A percentile compares a stretch with the other conserved stretches of the same genome.
These are phyloP conservation scores for Paracyclopina nana DNA, from an alignment of 1,140 invertebrate genomes.

Conservation along the genomic window DNA sequence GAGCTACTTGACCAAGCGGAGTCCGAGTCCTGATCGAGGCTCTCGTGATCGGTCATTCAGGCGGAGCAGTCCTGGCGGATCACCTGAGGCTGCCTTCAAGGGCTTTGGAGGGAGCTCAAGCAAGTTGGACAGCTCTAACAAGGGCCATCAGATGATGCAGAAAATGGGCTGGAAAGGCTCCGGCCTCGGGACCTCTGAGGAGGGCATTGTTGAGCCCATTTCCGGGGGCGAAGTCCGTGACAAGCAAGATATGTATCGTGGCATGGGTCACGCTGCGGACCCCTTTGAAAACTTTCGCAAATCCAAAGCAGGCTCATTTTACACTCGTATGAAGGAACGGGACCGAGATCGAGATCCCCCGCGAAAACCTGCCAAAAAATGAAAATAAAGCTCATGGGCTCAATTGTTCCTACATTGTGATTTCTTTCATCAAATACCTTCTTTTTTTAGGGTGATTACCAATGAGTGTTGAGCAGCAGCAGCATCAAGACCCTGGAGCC, in stretches of 20 bases:
- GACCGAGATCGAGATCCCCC: too few relatives aligned
- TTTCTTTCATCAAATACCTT: too few relatives aligned
- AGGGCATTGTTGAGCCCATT: slow-evolving; percentile 84
- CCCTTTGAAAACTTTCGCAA: slow-evolving; percentile 93
- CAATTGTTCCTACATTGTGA: too few relatives aligned
- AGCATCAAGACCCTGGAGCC: too few relatives aligned
- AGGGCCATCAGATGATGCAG: slow-evolving; percentile 80
- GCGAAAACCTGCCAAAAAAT: too few relatives aligned
- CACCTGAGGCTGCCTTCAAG: slow-evolving; percentile 20
- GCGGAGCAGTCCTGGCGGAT: slow-evolving; percentile 19
- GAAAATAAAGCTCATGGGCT: too few relatives aligned
- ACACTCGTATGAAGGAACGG: slow-evolving; percentile 73
- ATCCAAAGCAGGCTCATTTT: slow-evolving; percentile 86
- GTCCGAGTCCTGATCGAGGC: slow-evolving; percentile 10
- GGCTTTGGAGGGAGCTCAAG: slow-evolving; percentile 31
- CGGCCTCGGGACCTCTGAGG: slow-evolving; percentile 71
- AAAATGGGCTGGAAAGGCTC: slow-evolving; percentile 89
- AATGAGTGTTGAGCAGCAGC: too few relatives aligned
- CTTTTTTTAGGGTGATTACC: too few relatives aligned
- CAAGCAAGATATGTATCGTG: slow-evolving; percentile 71
- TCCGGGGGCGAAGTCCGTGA: slow-evolving; percentile 77
- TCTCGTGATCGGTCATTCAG: neutral
- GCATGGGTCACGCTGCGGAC: slow-evolving; percentile 71
- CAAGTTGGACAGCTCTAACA: slow-evolving; percentile 62
- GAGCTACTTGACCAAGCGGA: slow-evolving; percentile 1